phyloP scores from a whole-genome alignment of 2,797 vertebrate genomes.

The Myripristis murdjan region DNA sequence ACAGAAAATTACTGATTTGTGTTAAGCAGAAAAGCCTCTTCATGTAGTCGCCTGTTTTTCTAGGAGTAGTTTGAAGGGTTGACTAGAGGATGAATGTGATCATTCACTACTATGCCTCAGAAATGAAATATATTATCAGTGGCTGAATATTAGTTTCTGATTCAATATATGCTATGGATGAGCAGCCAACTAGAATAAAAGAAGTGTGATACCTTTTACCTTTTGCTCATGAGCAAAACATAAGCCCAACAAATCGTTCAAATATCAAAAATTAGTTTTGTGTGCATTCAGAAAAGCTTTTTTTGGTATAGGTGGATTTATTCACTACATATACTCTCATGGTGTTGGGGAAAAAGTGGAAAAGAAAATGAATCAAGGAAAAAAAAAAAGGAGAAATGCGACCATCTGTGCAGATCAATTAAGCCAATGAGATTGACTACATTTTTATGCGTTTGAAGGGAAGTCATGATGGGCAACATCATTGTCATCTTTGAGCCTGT shows the following conservation, averaged over 20 bases:
- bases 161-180: constrained; percentile 19
- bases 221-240: constrained; percentile 13
- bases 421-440: constrained; percentile 72
- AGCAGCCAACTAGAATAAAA: neutral
- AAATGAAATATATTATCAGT: constrained; percentile 2
- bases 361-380: constrained; percentile 55
- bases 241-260: neutral
- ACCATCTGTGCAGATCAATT: constrained; percentile 82
- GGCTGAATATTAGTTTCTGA: neutral
- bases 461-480: constrained; percentile 78
- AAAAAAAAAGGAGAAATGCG: constrained; percentile 60
- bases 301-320: constrained; percentile 64
- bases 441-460: constrained; percentile 79
- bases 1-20: constrained; percentile 64
- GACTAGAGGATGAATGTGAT: constrained; percentile 19
- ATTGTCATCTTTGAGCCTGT: constrained; percentile 82
- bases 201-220: constrained; percentile 5
- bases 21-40: constrained; percentile 56
- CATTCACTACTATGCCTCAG: constrained; percentile 13
- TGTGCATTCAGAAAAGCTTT: constrained; percentile 54
- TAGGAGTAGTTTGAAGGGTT: constrained; percentile 43
- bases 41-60: constrained; percentile 51
- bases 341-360: constrained; percentile 63
- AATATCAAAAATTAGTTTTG: constrained; percentile 36
- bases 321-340: constrained; percentile 58